Conservation (phyloP, 2,797 vertebrate genomes). For the Argentina silus region DNA sequence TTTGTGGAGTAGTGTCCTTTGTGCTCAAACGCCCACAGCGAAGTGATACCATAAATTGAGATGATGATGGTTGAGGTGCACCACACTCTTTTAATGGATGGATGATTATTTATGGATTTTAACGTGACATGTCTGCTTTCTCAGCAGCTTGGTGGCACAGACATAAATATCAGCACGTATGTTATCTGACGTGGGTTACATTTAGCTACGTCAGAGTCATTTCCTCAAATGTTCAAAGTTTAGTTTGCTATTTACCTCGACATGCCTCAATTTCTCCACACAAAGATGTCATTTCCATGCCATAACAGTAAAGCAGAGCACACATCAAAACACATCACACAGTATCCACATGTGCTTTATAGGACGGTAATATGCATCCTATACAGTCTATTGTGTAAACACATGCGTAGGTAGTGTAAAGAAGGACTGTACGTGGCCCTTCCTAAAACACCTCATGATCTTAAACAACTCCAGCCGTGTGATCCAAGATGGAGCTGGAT, state of each 20-base stretch:
- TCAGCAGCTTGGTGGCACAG: slow-evolving; percentile 46
- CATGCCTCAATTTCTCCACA: background rate
- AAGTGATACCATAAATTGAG: slow-evolving; percentile 54
- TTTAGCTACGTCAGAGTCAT: background rate
- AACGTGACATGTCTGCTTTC: slow-evolving; percentile 53
- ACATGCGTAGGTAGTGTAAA: too few relatives aligned
- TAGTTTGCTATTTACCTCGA: background rate
- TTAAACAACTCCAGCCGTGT: background rate
- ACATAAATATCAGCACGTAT: slow-evolving; percentile 46
- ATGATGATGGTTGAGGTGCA: slow-evolving; percentile 40
- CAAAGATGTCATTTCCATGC: background rate
- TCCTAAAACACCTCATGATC: too few relatives aligned
- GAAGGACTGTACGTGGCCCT: too few relatives aligned
- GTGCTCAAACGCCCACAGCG: slow-evolving; percentile 55
- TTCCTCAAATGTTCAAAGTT: background rate
- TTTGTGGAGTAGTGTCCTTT: slow-evolving; percentile 58
- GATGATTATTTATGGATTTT: slow-evolving; percentile 56
- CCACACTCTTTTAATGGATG: slow-evolving; percentile 45
- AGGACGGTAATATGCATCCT: too few relatives aligned
- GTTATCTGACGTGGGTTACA: slow-evolving; percentile 1
- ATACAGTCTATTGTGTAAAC: too few relatives aligned
- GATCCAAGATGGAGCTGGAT: slow-evolving; percentile 22
- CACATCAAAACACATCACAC: background rate
- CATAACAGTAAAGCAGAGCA: background rate
- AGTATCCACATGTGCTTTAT: background rate